phyloP scores from a whole-genome alignment of 2,888 invertebrate species.

The Deilephila porcellus region DNA sequence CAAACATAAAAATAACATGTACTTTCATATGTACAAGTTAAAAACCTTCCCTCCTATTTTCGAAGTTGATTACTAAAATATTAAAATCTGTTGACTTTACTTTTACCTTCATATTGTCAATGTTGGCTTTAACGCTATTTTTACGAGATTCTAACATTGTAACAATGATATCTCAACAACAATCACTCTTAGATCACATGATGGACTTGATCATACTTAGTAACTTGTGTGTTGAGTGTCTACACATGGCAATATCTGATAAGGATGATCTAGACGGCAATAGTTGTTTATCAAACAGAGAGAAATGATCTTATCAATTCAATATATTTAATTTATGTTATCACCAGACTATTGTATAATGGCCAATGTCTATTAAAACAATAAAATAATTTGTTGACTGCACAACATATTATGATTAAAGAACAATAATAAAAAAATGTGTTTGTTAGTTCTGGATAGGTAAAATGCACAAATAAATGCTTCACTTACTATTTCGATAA shows the following conservation, averaged over 20 bases:
- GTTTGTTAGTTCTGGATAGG: too few relatives aligned
- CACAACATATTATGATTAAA: too few relatives aligned
- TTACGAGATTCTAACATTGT: constrained; percentile 25
- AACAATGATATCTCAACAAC: constrained; percentile 20
- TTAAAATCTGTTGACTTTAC: too few relatives aligned
- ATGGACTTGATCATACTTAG: constrained; percentile 31
- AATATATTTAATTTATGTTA: constrained; percentile 29
- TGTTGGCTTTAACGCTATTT: neutral
- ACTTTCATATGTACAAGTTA: too few relatives aligned
- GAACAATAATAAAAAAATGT: too few relatives aligned
- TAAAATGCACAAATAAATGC: too few relatives aligned
- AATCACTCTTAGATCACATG: constrained; percentile 43
- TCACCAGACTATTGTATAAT: neutral
- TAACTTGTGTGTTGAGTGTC: constrained; percentile 31
- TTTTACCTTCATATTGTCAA: neutral
- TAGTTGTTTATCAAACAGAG: constrained; percentile 30
- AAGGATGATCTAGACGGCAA: constrained; percentile 40
- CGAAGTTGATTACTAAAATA: too few relatives aligned
- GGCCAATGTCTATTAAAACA: neutral
- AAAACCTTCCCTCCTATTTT: too few relatives aligned
- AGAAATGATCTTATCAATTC: constrained; percentile 42
- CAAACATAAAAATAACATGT: too few relatives aligned
- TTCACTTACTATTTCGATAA: too few relatives aligned
- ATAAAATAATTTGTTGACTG: too few relatives aligned
- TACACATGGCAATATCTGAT: constrained; percentile 38